Base-by-base conservation (phyloP, 2,888 invertebrate species). In the Empis stercorea region DNA sequence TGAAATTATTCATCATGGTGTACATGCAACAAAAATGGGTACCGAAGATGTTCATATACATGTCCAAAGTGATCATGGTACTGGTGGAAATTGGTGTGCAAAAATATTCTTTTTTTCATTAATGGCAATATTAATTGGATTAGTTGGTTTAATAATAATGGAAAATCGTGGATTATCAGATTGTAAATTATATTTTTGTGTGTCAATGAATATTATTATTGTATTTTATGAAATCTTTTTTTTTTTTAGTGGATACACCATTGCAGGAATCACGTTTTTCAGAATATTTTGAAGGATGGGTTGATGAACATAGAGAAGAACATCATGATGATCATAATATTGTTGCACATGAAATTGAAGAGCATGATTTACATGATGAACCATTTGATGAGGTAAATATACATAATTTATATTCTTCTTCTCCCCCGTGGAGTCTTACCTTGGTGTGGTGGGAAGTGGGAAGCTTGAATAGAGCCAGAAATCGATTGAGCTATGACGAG, bases 31-130 rank as follows among this genome's bases (percentile, higher is more conserved):
- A 41, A 68, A 67, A 59, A 64, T 67, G 63, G 65, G 75, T 30
- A 75, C 74, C 55, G 84, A 85, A 45, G 85, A 85, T 67, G 74
- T 82, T 51, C 81, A 81, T 57, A 79, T 88, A 60, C 87, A 88
- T 63, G 76, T 87, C 20, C 78, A 84, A 44, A 80, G 82, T 56
- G 86, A 87, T 38, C 79, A 76, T 56, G 79, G 79, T 40, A 84
- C 85, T 14, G 87, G 87, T 39, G 88, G 87, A 30, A 85, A 87
- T 61, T 81, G 85, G 76, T 87, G 86, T 67, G 85, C 87, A 32
- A 87, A 87, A 70, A 73, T 88, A 47, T 76, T 88, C 58, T 89
- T 89, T 68, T 87, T 88, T 61, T 70, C 79, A 2, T 69, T 89
- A 23, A 73, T 88, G 55, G 80, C 80, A 43, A 75, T 81, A 47